Evolutionary conservation across 2,888 invertebrate species (phyloP).

Genomic region (Periphyllus acericola): DNA sequence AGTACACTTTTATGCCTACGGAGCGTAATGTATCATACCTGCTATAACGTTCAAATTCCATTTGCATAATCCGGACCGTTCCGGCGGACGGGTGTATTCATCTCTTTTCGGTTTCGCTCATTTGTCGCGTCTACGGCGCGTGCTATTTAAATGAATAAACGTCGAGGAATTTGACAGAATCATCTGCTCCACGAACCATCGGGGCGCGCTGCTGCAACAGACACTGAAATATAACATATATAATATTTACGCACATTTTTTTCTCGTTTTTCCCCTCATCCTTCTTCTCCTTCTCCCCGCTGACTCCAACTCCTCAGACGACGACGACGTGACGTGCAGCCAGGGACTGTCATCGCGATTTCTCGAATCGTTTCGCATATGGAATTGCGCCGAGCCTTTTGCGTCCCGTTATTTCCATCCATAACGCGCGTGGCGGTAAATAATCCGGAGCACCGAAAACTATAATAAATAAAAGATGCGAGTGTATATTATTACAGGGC

Average conservation of each 20-base stretch:
- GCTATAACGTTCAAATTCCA: not conserved
- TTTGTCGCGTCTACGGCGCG: too few relatives aligned
- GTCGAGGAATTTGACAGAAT: conserved; percentile 1
- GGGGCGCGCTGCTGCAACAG: too few relatives aligned
- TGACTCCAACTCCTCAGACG: not conserved
- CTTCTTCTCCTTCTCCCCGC: not conserved
- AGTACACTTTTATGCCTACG: not conserved
- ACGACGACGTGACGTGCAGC: not conserved
- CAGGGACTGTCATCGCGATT: conserved; percentile 34
- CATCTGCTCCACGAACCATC: not conserved
- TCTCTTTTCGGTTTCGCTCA: not conserved
- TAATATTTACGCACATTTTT: too few relatives aligned
- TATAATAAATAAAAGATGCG: conserved; percentile 17
- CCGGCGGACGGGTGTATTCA: not conserved
- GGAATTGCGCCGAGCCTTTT: conserved; percentile 12
- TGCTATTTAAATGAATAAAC: conserved; percentile 18
- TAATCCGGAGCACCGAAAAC: conserved; percentile 15
- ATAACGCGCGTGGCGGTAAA: not conserved
- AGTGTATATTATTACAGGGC: too few relatives aligned
- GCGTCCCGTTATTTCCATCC: conserved; percentile 7
- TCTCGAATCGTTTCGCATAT: conserved; percentile 1
- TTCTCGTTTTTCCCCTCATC: too few relatives aligned
- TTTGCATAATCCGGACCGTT: not conserved
- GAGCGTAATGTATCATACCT: not conserved
- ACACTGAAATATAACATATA: too few relatives aligned